Evolutionary conservation across 2,113 vertebrate species (phyloP), one percentile per base, ranked within the genome.

Genomic region (Corydoras maculifer): DNA sequence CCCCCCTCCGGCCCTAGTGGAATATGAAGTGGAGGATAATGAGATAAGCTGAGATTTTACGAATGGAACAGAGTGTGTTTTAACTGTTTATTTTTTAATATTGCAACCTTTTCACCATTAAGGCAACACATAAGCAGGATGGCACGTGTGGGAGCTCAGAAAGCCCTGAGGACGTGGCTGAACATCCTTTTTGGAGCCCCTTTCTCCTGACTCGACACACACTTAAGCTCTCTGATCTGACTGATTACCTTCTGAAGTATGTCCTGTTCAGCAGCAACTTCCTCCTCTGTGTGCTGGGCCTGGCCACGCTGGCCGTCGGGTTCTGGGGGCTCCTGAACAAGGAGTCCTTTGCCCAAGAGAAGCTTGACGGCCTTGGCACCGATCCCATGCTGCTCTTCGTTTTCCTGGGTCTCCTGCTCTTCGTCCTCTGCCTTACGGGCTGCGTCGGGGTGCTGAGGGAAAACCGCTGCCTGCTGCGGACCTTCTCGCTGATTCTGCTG

Each of bases 281-380:
- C 54, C n/a, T 89, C 25, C 92, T 95, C 83, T 88, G 91, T 9
- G 80, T 91, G 30, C 77, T 94, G 59, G 90, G 93, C 15, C 83
- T 94, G 15, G 57, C 90, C 62, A 66, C 81, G 35, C 83, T 98
- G 8, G 83, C 82, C 0, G 7, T 90, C 0, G 94, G 94, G 6
- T 69, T 95, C 29, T 96, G 95, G 96, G 96, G 94, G 31, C 88
- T 98, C 58, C 65, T 90, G 8, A 87, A 85, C 77, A 96, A 94
- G 75, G 88, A 89, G 51, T 90, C 89, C 0, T 86, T 91, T 15
- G 73, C 80, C 5, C 85, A 82, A 12, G 85, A 88, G 12, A 86
- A 78, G 63, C 86, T 91, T 3, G 69, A 30, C 0, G 75, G 82
- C 0, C 84, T 94, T n/a, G 87, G 90, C 1, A 86, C 88, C 0